phyloP scores from a whole-genome alignment of 2,113 vertebrate genomes.

The Tragelaphus strepsiceros region DNA sequence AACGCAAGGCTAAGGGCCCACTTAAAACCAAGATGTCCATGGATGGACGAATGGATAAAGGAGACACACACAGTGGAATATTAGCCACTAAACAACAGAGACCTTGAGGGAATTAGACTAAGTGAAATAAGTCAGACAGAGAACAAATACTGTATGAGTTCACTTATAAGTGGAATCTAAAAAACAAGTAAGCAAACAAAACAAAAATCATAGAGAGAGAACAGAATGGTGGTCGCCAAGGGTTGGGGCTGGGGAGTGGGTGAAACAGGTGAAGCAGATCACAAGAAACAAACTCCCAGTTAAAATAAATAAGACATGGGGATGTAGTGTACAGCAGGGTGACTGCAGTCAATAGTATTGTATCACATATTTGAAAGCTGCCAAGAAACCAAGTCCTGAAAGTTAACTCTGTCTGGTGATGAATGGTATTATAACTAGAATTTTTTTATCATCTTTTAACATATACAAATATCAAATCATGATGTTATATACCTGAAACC shows the following conservation, averaged over 20 bases:
- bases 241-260: neutral
- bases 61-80: neutral
- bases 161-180: neutral
- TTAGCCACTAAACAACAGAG: neutral
- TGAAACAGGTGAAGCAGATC: neutral
- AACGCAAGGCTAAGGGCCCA: neutral
- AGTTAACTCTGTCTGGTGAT: neutral
- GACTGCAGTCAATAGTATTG: neutral
- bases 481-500: neutral
- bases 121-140: neutral
- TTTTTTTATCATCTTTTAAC: too few relatives aligned
- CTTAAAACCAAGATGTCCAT: neutral
- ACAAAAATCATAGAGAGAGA: neutral
- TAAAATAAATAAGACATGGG: neutral
- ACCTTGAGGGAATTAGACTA: neutral
- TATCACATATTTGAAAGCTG: neutral
- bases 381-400: neutral
- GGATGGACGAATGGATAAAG: neutral
- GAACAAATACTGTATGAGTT: neutral
- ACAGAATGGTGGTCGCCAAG: neutral
- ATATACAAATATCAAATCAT: neutral
- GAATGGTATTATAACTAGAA: neutral
- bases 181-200: neutral
- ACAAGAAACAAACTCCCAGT: neutral
- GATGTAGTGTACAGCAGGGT: neutral